Evolutionary conservation across 1,140 invertebrate species (phyloP).

Genomic region (Dreissena polymorpha): DNA sequence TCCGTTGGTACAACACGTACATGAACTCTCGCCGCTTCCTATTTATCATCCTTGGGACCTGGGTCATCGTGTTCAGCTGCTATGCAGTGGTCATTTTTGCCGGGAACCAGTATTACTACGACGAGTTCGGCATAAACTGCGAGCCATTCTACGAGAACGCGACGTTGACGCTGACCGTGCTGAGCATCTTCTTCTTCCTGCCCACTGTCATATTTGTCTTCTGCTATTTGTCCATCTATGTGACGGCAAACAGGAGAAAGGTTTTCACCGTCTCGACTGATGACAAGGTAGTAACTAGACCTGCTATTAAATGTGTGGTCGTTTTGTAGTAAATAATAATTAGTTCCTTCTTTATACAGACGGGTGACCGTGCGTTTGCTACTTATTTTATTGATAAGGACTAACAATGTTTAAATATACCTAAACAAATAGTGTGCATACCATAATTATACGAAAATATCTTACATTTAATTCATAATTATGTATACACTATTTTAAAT

Average conservation of each 20-base stretch:
- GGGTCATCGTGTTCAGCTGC: constrained; percentile 53
- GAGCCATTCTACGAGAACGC: constrained; percentile 55
- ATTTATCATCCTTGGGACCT: constrained; percentile 38
- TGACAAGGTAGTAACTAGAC: constrained; percentile 37
- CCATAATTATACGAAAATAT: not conserved
- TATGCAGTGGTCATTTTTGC: constrained; percentile 55
- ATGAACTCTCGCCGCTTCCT: constrained; percentile 52
- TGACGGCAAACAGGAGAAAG: constrained; percentile 39
- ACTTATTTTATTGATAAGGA: not conserved
- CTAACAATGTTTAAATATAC: not conserved
- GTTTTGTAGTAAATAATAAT: not conserved
- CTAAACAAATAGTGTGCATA: not conserved
- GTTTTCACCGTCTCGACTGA: constrained; percentile 28
- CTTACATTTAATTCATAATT: not conserved
- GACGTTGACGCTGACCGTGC: constrained; percentile 43
- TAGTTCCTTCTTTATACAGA: not conserved
- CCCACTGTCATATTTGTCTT: constrained; percentile 51
- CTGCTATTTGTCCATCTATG: constrained; percentile 52
- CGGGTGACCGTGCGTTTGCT: not conserved
- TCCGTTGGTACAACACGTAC: constrained; percentile 82
- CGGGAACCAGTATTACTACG: constrained; percentile 57
- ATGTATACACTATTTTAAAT: not conserved
- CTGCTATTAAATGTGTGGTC: not conserved
- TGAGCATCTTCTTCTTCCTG: constrained; percentile 57
- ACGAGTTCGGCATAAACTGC: constrained; percentile 59